A percentile compares a stretch with the other conserved stretches of the same genome.
These are phyloP conservation scores for Lepus europaeus DNA, from an alignment of 2,113 vertebrate species.

Conservation along the genomic window DNA sequence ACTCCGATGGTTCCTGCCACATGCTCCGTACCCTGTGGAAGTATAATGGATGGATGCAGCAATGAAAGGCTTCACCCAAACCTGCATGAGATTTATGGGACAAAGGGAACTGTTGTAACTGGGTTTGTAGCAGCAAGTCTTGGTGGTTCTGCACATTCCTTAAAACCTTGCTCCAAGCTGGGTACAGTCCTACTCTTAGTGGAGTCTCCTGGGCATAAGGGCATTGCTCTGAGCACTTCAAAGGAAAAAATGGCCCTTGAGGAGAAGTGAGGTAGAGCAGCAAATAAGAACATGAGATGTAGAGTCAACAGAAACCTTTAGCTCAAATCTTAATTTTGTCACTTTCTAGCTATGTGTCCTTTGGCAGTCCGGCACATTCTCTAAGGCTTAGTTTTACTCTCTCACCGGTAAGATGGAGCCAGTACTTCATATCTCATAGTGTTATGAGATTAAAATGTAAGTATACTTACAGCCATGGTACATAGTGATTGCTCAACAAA, in stretches of 20 bases:
- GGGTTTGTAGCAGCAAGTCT: slow-evolving; percentile 12
- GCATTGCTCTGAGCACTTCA: slow-evolving; percentile 41
- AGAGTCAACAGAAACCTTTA: slow-evolving; percentile 26
- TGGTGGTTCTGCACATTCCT: slow-evolving; percentile 15
- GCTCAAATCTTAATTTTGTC: slow-evolving; percentile 27
- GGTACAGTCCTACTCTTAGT: not conserved
- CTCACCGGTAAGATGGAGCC: not conserved
- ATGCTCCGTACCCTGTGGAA: not conserved
- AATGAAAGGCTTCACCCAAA: slow-evolving; percentile 28
- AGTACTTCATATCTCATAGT: not conserved
- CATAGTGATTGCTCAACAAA: slow-evolving; percentile 26
- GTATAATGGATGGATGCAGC: not conserved
- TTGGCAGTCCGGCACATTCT: slow-evolving; percentile 47
- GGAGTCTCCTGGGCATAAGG: not conserved
- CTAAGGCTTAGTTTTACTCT: slow-evolving; percentile 7
- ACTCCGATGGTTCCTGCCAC: not conserved
- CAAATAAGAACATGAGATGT: slow-evolving; percentile 16
- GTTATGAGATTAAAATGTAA: slow-evolving; percentile 44
- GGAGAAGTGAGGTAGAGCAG: not conserved
- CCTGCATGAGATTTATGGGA: slow-evolving; percentile 49
- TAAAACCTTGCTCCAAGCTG: slow-evolving; percentile 22
- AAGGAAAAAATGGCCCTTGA: slow-evolving; percentile 13
- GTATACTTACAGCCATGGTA: slow-evolving; percentile 20
- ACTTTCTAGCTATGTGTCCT: not conserved
- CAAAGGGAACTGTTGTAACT: not conserved